A percentile compares a stretch with the other conserved stretches of the same genome.
Evolutionary conservation across 2,113 vertebrate genomes (phyloP).

Genomic region (Montifringilla adamsi): DNA sequence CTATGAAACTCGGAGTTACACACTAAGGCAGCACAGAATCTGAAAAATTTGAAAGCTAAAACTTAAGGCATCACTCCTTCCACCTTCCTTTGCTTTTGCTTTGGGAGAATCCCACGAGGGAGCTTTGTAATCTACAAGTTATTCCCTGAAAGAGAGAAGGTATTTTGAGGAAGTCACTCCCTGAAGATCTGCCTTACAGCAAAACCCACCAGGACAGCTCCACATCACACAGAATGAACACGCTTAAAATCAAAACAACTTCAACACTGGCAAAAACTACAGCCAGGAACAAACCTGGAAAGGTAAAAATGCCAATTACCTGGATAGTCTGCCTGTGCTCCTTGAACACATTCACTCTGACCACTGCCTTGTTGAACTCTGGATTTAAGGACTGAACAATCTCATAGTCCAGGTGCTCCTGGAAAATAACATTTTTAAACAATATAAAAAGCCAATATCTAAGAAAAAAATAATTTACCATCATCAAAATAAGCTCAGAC

Average conservation of each 20-base stretch:
- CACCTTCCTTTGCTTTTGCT: background rate
- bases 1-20: background rate
- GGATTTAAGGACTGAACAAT: conserved; percentile 97
- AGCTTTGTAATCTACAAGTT: background rate
- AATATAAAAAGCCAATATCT: background rate
- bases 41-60: background rate
- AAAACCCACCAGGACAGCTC: background rate
- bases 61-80: background rate
- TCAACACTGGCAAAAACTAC: background rate
- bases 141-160: background rate
- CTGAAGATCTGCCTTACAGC: background rate
- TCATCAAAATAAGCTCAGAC: background rate
- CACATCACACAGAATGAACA: background rate
- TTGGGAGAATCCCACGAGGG: background rate
- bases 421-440: background rate
- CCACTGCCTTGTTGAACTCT: conserved; percentile 96
- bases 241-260: background rate
- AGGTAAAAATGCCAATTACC: conserved; percentile 67
- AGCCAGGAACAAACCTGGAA: background rate
- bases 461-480: background rate
- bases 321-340: conserved; percentile 98
- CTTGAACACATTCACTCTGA: conserved; percentile 94
- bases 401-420: conserved; percentile 98
- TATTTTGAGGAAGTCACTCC: background rate
- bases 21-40: background rate